Conservation (phyloP, 1,140 invertebrate species). For the Eurytemora carolleeae region DNA sequence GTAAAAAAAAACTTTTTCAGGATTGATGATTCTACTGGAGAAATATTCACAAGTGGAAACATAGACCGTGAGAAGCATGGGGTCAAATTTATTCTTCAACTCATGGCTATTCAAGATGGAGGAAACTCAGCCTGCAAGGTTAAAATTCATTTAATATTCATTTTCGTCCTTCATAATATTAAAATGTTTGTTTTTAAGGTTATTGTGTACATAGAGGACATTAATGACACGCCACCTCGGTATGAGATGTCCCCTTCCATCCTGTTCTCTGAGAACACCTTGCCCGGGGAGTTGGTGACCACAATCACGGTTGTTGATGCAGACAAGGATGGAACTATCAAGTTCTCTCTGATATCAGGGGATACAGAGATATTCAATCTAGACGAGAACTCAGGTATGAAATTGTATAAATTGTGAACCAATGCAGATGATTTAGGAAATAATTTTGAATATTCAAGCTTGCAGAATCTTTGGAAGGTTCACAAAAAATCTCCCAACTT, state of each 20-base stretch:
- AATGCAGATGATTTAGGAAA: too few species aligned
- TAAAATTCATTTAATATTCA: too few species aligned
- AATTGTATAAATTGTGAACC: too few species aligned
- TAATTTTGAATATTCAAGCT: too few species aligned
- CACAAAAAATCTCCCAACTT: too few species aligned
- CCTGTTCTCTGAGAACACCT: not conserved
- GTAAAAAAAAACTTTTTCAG: too few species aligned
- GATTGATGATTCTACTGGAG: too few species aligned
- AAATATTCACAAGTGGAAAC: too few species aligned
- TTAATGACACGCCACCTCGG: not conserved
- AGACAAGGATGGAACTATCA: not conserved
- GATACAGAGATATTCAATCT: not conserved
- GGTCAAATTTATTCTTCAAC: not conserved
- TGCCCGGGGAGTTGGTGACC: not conserved
- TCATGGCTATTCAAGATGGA: not conserved
- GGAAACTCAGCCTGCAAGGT: not conserved
- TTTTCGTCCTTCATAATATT: not conserved
- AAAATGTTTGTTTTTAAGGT: not conserved
- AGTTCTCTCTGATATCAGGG: not conserved
- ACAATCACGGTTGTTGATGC: not conserved
- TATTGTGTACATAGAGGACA: not conserved
- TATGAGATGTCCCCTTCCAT: not conserved
- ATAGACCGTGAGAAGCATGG: not conserved
- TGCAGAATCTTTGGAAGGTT: too few species aligned
- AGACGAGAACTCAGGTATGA: not conserved